Percentiles rank a stretch among this genome's conserved stretches.
Conservation (phyloP, 2,888 invertebrate genomes). For the Meta bourneti region DNA sequence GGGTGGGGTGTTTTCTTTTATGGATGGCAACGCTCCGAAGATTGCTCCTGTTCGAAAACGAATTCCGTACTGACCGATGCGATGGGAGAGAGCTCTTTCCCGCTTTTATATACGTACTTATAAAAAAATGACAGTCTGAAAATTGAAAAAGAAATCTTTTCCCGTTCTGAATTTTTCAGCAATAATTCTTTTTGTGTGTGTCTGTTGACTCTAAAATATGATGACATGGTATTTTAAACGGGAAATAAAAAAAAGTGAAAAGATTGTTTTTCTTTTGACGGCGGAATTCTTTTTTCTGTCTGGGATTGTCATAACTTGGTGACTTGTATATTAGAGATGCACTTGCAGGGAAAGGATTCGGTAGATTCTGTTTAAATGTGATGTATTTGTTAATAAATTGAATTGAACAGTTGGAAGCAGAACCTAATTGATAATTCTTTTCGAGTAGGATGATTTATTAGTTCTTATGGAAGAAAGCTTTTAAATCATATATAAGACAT, state of each 20-base stretch:
- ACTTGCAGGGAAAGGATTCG: too few species aligned
- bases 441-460: too few species aligned
- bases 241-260: not conserved
- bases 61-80: conserved; percentile 1
- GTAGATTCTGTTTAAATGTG: too few species aligned
- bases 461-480: too few species aligned
- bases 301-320: too few species aligned
- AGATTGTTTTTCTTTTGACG: too few species aligned
- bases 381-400: too few species aligned
- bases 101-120: not conserved
- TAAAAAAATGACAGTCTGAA: not conserved
- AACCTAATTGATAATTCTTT: too few species aligned
- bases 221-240: conserved; percentile 1
- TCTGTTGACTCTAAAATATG: conserved; percentile 20
- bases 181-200: not conserved
- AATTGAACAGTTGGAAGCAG: too few species aligned
- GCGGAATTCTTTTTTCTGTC: too few species aligned
- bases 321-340: too few species aligned
- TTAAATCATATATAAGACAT: too few species aligned
- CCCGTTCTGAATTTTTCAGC: conserved; percentile 3
- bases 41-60: conserved; percentile 2
- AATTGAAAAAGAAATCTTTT: not conserved
- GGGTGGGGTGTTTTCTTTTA: not conserved
- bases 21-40: not conserved
- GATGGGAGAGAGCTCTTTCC: not conserved